Percentiles rank a stretch among this genome's conserved stretches.
Conservation (phyloP, 2,797 vertebrate genomes). For the Argyrosomus regius region DNA sequence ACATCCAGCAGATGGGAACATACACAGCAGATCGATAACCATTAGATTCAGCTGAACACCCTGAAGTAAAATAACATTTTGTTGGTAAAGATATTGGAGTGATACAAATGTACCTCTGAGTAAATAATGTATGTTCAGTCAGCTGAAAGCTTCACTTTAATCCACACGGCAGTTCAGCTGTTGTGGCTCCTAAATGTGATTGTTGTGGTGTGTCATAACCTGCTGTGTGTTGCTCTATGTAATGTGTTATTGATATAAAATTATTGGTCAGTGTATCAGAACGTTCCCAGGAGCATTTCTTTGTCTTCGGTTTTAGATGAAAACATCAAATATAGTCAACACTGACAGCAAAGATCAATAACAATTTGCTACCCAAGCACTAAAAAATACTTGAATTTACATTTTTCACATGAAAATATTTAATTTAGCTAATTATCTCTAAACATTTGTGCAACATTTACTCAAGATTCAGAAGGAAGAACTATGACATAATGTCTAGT, state of each 20-base stretch:
- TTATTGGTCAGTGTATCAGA: background rate
- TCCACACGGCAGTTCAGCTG: background rate
- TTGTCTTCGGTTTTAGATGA: constrained; percentile 4
- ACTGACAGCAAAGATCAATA: constrained; percentile 14
- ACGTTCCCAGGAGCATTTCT: constrained; percentile 12
- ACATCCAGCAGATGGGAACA: constrained; percentile 2
- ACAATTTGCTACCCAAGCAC: background rate
- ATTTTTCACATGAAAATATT: constrained; percentile 1
- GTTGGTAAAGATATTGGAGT: background rate
- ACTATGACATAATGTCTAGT: background rate
- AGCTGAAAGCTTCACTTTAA: constrained; percentile 28
- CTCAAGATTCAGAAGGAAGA: background rate
- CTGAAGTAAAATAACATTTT: background rate
- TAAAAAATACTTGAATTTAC: constrained; percentile 17
- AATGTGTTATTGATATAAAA: constrained; percentile 1
- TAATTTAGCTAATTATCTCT: background rate
- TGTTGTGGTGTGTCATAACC: background rate
- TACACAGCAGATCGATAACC: background rate
- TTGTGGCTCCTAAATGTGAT: constrained; percentile 4
- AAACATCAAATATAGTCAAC: constrained; percentile 13
- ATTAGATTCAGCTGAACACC: background rate
- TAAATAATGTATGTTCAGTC: constrained; percentile 18
- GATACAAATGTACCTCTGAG: constrained; percentile 26
- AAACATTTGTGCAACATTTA: background rate
- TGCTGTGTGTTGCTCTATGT: background rate